Base-by-base conservation (phyloP, 1,140 invertebrate species). In the Drosophila malerkotliana region DNA sequence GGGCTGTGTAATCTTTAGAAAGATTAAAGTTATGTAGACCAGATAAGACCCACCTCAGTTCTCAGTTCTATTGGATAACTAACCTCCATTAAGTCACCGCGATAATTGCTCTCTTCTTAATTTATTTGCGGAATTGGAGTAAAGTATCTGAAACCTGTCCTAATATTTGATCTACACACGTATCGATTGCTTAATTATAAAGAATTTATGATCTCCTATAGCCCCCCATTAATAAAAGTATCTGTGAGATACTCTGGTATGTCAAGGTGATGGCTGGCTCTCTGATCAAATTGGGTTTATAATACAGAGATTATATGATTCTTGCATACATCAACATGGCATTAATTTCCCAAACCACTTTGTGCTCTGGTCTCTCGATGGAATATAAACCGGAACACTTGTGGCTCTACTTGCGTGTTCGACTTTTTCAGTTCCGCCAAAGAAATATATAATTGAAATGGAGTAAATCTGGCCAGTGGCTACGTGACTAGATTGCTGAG, bases 231-330 rank as follows among this genome's bases (percentile, higher is more conserved):
- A 21, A 21, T 24, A 55, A 32, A 9, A 32, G 26, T 57, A 62
- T 62, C 52, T 62, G 51, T 41, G 63, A 71, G 67, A 49, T 73
- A 57, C 52, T 72, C 71, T 73, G 83, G 75, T 82, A 87, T 87
- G 83, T 82, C 83, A 87, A 87, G 83, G 83, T 88, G 78, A 82
- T 82, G 59, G 48, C 68, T 58, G 77, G 26, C 59, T 18, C 45
- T 7, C 48, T 41, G 62, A 80, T 80, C 74, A 71, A 71, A 71
- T 69, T 84, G 41, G 67, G 60, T 75, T 84, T 84, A 59, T 77
- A 78, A 87, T 77, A 69, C 54, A 60, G 51, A 72, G 68, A 72
- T 72, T 73, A 72, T 72, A 56, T 18, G 57, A 66, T 75, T 58
- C 44, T 83, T 66, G 71, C 30, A 18, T 18, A 18, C 18, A 18